Conservation (phyloP, 2,888 invertebrate genomes). For the Pediacus dermestoides region DNA sequence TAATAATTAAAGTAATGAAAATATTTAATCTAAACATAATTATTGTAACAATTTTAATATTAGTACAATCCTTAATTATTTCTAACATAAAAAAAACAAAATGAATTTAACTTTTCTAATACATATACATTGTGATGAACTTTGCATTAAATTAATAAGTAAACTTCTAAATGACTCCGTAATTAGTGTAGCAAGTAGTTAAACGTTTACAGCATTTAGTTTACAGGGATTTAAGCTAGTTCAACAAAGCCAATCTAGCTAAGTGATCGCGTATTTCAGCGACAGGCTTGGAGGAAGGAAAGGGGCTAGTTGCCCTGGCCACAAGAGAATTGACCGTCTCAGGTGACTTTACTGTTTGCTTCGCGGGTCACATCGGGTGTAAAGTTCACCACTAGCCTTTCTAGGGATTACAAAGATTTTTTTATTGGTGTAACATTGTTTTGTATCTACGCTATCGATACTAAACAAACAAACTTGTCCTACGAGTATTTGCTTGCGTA, state of each 20-base stretch:
- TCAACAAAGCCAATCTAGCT: conserved; percentile 25
- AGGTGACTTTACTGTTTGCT: conserved; percentile 8
- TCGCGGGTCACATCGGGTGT: conserved; percentile 29
- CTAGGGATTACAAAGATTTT: conserved; percentile 6
- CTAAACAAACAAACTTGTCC: no score
- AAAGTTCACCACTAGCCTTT: conserved; percentile 21
- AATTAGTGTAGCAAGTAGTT: neutral
- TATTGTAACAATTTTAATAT: no score
- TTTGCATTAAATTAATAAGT: no score
- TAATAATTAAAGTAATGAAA: no score
- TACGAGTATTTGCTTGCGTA: no score
- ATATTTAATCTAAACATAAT: no score
- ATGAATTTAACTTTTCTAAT: no score
- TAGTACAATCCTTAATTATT: no score
- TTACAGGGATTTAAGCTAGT: conserved; percentile 4
- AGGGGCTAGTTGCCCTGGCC: conserved; percentile 17
- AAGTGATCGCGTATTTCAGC: conserved; percentile 28
- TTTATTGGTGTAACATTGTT: conserved; percentile 4
- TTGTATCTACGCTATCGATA: no score
- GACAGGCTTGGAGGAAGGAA: conserved; percentile 15
- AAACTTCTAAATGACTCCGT: no score
- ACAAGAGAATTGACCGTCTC: conserved; percentile 7
- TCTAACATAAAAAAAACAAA: no score
- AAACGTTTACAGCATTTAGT: neutral
- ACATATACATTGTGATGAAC: no score